Percentiles rank a stretch among this genome's conserved stretches.
Conservation (phyloP, 1,140 invertebrate species). For the Ceratina calcarata region DNA sequence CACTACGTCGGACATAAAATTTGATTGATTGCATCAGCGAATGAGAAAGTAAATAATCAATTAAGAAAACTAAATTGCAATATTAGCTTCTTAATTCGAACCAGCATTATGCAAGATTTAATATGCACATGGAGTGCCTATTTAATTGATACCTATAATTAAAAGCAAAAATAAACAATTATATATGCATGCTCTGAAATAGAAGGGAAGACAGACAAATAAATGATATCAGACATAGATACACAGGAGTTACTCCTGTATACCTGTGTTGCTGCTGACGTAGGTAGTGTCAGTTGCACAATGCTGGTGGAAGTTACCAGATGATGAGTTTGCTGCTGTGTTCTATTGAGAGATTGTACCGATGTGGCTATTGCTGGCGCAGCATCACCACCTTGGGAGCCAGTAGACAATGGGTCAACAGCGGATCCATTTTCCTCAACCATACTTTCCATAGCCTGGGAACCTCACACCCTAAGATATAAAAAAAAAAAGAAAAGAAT, state of each 20-base stretch:
- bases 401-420: conserved; percentile 83
- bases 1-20: neutral
- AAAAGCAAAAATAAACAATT: conserved; percentile 40
- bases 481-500: neutral
- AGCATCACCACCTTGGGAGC: conserved; percentile 79
- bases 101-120: conserved; percentile 77
- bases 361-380: conserved; percentile 81
- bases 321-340: conserved; percentile 81
- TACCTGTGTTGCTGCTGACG: conserved; percentile 86
- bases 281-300: conserved; percentile 89
- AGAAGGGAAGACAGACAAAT: conserved; percentile 34
- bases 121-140: conserved; percentile 19
- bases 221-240: conserved; percentile 68
- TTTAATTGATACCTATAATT: conserved; percentile 34
- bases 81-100: conserved; percentile 50
- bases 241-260: conserved; percentile 78
- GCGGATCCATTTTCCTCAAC: conserved; percentile 91
- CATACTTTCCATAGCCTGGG: conserved; percentile 90
- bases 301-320: conserved; percentile 88
- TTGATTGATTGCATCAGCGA: neutral
- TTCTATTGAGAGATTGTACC: conserved; percentile 81
- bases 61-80: conserved; percentile 12
- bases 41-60: conserved; percentile 13
- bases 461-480: conserved; percentile 79
- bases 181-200: conserved; percentile 57